Evolutionary conservation across 2,797 vertebrate species (phyloP).

Genomic region (Notolabrus celidotus): DNA sequence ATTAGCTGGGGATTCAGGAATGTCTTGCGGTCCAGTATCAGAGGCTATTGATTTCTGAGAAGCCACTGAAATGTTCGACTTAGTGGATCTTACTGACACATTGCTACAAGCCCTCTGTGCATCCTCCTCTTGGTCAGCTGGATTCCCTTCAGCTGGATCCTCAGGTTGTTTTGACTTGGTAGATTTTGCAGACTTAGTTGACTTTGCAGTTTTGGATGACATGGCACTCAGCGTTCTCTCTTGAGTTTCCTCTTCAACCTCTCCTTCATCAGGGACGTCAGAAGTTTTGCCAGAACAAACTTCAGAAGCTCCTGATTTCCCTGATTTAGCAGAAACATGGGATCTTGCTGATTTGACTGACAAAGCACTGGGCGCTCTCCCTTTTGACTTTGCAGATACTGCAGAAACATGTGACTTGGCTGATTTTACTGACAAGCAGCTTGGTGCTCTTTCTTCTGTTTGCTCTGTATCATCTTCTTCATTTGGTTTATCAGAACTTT

Average conservation of each 20-base stretch:
- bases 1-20: constrained; percentile 21
- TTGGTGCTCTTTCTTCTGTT: constrained; percentile 39
- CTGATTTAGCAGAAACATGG: constrained; percentile 39
- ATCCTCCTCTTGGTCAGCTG: constrained; percentile 1
- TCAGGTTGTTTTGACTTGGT: constrained; percentile 18
- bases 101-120: constrained; percentile 47
- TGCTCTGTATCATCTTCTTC: constrained; percentile 25
- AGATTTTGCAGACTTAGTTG: constrained; percentile 47
- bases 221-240: constrained; percentile 45
- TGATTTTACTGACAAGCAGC: constrained; percentile 10
- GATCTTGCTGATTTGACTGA: constrained; percentile 71
- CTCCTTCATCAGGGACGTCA: constrained; percentile 5
- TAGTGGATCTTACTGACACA: constrained; percentile 50
- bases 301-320: constrained; percentile 35
- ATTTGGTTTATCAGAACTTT: constrained; percentile 22
- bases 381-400: constrained; percentile 1
- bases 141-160: neutral
- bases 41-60: constrained; percentile 48
- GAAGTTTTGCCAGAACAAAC: constrained; percentile 17
- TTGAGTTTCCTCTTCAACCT: constrained; percentile 29
- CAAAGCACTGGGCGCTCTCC: constrained; percentile 17
- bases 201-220: constrained; percentile 57
- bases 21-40: constrained; percentile 6
- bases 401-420: constrained; percentile 52
- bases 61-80: constrained; percentile 28